Base-by-base conservation (phyloP, 92 coral and sea anemone genomes). In the Metridium senile region DNA sequence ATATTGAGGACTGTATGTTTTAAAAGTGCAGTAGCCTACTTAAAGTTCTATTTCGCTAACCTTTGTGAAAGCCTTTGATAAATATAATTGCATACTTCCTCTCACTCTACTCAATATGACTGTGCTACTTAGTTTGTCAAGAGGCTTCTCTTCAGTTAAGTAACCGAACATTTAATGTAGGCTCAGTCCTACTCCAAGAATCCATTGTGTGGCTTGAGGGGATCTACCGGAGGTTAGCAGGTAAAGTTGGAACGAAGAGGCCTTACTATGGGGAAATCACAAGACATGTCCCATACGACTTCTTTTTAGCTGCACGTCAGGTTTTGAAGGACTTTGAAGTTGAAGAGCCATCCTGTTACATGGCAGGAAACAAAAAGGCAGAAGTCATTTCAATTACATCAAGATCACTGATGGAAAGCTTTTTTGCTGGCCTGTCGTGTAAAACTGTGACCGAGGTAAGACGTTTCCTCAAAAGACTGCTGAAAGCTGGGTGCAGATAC, bases 331-430 rank as follows among this genome's bases (percentile, higher is more conserved):
- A 80, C 31, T 62, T 80, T 56, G 68, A 80, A 21, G 81, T 51
- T 72, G 31, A 33, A 26, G 84, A 87, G 72, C 90, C 93, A 17
- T 32, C 65, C 29, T 76, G 79, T 62, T 78, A 30, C 62, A 46
- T 70, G 46, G 54, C 73, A 39, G 62, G 72, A 62, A 86, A 83
- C 87, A 86, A 67, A 58, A 86, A 83, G 82, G 89, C 86, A 28
- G 95, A 83, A 75, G 86, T 86, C 33, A 78, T 87, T 47, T 86
- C 91, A 25, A 75, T 90, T 45, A 79, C 87, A 33, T 53, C 91
- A 0, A 0, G 75, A 65, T 62, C 75, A 27, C 87, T 81, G 80
- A 72, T 76, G 65, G 59, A 74, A 78, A 54, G 83, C 49, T 67
- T 90, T 33, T 63, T 89, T 58, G 33, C 83, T 11, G 45, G 82